Evolutionary conservation across 1,140 invertebrate genomes (phyloP).

Genomic region (Triops longicaudatus): DNA sequence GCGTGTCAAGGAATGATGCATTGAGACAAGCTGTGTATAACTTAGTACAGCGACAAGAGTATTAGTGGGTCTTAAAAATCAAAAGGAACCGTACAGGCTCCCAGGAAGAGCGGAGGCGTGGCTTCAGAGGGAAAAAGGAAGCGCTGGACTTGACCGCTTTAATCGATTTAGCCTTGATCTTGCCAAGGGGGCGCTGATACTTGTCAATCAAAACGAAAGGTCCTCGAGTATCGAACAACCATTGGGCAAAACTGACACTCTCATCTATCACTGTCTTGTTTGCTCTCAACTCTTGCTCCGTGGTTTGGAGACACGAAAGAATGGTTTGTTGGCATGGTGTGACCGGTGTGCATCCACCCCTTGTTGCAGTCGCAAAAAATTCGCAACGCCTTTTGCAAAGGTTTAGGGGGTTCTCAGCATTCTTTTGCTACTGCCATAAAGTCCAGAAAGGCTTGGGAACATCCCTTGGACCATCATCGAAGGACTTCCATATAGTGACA

Average conservation of each 20-base stretch:
- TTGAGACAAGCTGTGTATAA: not conserved
- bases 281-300: not conserved
- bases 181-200: not conserved
- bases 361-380: not conserved
- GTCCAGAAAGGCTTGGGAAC: not conserved
- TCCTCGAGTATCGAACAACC: not conserved
- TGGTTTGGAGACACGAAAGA: not conserved
- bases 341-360: too few species aligned
- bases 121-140: not conserved
- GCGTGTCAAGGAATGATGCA: not conserved
- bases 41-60: not conserved
- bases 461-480: not conserved
- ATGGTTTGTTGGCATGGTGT: too few species aligned
- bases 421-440: not conserved
- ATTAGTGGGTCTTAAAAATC: not conserved
- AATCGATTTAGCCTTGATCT: slow-evolving; percentile 1
- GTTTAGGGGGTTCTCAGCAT: not conserved
- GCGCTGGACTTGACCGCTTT: not conserved
- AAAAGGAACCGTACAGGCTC: not conserved
- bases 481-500: not conserved
- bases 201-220: not conserved
- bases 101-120: not conserved
- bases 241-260: not conserved
- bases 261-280: slow-evolving; percentile 3
- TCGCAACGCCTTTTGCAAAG: not conserved